These are phyloP conservation scores for Itoplectis maculator DNA, from an alignment of 2,888 invertebrate genomes.

Conservation along the genomic window DNA sequence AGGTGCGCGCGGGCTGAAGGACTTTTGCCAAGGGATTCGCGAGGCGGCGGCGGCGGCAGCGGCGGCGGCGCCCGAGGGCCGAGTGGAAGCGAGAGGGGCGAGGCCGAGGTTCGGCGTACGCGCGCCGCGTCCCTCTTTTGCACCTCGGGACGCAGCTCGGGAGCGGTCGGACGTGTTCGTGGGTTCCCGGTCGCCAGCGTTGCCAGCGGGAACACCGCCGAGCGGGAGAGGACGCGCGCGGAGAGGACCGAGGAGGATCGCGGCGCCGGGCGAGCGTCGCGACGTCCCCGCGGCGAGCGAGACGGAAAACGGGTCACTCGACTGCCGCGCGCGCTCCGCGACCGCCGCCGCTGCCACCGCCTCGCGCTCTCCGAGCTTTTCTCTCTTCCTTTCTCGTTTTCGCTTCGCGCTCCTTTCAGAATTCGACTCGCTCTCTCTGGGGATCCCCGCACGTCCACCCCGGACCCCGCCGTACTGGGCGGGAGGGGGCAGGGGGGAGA, in stretches of 20 bases:
- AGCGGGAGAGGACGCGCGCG: slow-evolving; percentile 41
- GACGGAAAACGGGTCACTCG: slow-evolving; percentile 80
- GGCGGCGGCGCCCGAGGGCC: no score
- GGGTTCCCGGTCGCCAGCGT: slow-evolving; percentile 65
- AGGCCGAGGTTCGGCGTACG: slow-evolving; percentile 57
- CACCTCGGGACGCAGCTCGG: slow-evolving; percentile 73
- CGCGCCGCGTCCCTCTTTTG: slow-evolving; percentile 65
- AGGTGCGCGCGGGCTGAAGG: neutral
- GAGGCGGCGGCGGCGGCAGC: no score
- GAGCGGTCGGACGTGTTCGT: slow-evolving; percentile 68
- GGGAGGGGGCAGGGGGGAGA: no score
- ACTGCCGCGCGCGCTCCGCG: slow-evolving; percentile 9
- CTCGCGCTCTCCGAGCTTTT: slow-evolving; percentile 41
- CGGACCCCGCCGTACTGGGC: slow-evolving; percentile 7
- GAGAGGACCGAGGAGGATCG: no score
- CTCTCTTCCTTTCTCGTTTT: slow-evolving; percentile 49
- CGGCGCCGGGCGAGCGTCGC: slow-evolving; percentile 65
- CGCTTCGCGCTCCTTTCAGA: slow-evolving; percentile 74
- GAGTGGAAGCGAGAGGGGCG: slow-evolving; percentile 64
- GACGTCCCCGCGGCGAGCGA: slow-evolving; percentile 71
- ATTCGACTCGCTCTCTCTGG: slow-evolving; percentile 75
- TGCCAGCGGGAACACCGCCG: slow-evolving; percentile 60
- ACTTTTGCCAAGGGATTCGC: slow-evolving; percentile 32
- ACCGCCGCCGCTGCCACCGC: no score
- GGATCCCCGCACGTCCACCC: slow-evolving; percentile 69